Conservation (phyloP, 2,888 invertebrate genomes). For the Drosophila pseudotalamancana region DNA sequence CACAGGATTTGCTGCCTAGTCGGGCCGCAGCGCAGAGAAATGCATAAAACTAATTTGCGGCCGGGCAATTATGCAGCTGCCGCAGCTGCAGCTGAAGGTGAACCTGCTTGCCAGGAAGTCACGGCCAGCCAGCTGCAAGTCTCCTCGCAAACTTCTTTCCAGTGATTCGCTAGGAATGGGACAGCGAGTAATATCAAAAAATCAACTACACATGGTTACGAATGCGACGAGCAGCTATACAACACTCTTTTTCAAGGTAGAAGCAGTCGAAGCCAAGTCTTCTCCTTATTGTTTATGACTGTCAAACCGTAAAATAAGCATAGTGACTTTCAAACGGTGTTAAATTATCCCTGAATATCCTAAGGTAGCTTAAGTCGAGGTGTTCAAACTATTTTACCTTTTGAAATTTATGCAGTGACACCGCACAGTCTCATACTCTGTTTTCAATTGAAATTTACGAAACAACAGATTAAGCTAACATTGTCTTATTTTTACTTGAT, state of each 20-base stretch:
- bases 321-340: not conserved
- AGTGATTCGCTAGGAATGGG: not conserved
- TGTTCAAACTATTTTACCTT: no score
- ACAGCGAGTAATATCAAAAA: not conserved
- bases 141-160: constrained; percentile 43
- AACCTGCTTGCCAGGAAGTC: not conserved
- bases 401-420: no score
- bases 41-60: constrained; percentile 80
- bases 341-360: not conserved
- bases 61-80: constrained; percentile 71
- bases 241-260: not conserved
- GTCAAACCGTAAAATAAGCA: not conserved
- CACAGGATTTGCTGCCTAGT: constrained; percentile 17
- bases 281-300: rapidly evolving
- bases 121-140: constrained; percentile 43
- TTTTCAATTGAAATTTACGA: no score
- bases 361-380: no score
- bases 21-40: constrained; percentile 22
- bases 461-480: no score
- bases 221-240: not conserved
- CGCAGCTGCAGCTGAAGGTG: constrained; percentile 11
- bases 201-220: not conserved
- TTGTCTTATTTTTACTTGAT: no score
- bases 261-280: not conserved
- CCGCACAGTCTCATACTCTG: no score